phyloP scores from a whole-genome alignment of 92 coral and sea anemone genomes.

The Phenganax stokvisi region DNA sequence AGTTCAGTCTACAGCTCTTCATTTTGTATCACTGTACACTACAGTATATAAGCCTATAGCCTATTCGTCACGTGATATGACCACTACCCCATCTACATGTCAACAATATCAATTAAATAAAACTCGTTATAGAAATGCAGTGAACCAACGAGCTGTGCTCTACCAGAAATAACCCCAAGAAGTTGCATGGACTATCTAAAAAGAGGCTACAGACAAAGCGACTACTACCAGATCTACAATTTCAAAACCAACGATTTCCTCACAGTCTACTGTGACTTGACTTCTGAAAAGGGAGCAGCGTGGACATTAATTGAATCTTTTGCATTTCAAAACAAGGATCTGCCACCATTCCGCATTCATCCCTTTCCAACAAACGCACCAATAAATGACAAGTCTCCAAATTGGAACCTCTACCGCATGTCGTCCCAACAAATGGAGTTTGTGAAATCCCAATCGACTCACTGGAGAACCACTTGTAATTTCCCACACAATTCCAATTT shows the following conservation, averaged over 20 bases:
- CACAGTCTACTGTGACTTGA: conserved; percentile 14
- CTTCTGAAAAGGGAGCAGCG: conserved; percentile 19
- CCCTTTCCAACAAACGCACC: conserved; percentile 5
- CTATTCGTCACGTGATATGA: too few species aligned
- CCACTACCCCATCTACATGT: too few species aligned
- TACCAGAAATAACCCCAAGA: background rate
- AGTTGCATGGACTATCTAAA: too few species aligned
- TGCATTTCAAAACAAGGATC: background rate
- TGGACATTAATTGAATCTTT: conserved; percentile 15
- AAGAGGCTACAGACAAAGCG: background rate
- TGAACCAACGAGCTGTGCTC: background rate
- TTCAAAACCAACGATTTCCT: background rate
- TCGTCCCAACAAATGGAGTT: background rate
- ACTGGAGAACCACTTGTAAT: conserved; percentile 11
- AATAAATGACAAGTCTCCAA: conserved; percentile 6
- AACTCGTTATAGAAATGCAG: background rate
- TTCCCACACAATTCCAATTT: background rate
- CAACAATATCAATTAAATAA: too few species aligned
- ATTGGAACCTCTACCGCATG: conserved; percentile 19
- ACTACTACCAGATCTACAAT: conserved; percentile 3
- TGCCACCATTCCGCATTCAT: background rate
- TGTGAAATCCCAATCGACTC: conserved; percentile 13
- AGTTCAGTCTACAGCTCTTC: too few species aligned
- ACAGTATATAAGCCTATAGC: too few species aligned
- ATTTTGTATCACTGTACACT: too few species aligned